These are phyloP conservation scores for Pardalotus punctatus DNA, from an alignment of 2,113 vertebrate genomes.

Conservation along the genomic window DNA sequence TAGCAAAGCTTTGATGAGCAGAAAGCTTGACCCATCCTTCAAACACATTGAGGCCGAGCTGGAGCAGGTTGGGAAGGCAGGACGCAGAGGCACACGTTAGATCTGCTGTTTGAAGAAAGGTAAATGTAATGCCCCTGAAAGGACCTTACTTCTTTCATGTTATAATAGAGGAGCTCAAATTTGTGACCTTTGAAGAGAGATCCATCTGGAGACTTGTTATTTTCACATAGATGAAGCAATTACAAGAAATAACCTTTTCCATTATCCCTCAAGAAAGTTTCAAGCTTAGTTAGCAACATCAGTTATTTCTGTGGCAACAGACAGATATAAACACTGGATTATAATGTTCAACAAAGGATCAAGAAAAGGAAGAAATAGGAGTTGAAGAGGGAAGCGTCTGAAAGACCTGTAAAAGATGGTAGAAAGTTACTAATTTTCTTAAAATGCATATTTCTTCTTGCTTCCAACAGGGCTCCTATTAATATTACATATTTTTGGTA, in stretches of 20 bases:
- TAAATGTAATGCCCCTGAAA: not conserved
- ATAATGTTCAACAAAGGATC: slow-evolving; percentile 47
- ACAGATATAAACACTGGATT: slow-evolving; percentile 57
- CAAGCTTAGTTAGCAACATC: slow-evolving; percentile 18
- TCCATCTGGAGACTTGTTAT: not conserved
- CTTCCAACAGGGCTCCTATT: not conserved
- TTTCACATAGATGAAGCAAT: not conserved
- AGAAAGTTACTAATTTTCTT: not conserved
- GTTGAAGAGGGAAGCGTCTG: not conserved
- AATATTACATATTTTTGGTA: not conserved
- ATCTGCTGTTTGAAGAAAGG: not conserved
- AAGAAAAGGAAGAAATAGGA: slow-evolving; percentile 31
- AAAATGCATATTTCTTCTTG: not conserved
- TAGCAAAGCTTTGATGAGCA: not conserved
- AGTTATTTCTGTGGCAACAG: slow-evolving; percentile 47
- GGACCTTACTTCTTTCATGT: not conserved
- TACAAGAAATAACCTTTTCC: slow-evolving; percentile 6
- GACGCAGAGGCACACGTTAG: not conserved
- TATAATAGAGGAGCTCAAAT: not conserved
- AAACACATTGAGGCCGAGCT: not conserved
- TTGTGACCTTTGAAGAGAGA: not conserved
- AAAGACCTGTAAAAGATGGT: not conserved
- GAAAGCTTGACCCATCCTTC: not conserved
- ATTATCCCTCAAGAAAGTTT: slow-evolving; percentile 23
- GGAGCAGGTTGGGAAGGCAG: not conserved